Base-by-base conservation (phyloP, 2,888 invertebrate genomes). In the Amiota communis region DNA sequence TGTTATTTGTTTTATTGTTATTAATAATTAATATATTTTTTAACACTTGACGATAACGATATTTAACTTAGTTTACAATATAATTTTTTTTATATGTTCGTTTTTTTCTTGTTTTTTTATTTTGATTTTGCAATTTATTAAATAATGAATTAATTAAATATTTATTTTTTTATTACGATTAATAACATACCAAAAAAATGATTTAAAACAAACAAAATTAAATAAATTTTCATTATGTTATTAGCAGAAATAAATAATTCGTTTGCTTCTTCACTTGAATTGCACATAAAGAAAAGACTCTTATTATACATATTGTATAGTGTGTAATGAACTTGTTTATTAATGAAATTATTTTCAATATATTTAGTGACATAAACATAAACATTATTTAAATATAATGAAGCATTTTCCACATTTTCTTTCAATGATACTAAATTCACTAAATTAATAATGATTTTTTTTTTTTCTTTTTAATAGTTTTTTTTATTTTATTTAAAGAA, bases 121-220 rank as follows among this genome's bases (percentile, higher is more conserved):
- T 67, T 51, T 51, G 61, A 68, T 53, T 67, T 20, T 23, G 46
- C 20, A 68, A 23, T 23, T 23, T 1, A 23, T 23, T 23, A 73
- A 74, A 36, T 46, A 68, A 56, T 64, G 61, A 23, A 74, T 48
- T 46, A 68, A 56, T 64, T 68, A 23, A 23, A 23, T 23, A 47
- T 51, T 74, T 71, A 72, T 69, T 48, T 67, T 15, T 36, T 65
- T 63, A 57, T 72, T 65, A 72, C 71, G 73, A 73, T 48, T 56
- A 65, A 64, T 56, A 56, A 17, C 2, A 51, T n/a, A 15, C 49
- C 23, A 70, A 36, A 48, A n/a, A 70, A 17, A 46, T 49, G 13
- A 1, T 57, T 75, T 23, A 71, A 75, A 75, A 74, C 70, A n/a
- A 72, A 74, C 75, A 72, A 64, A n/a, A 74, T 75, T 71, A 74